phyloP scores from a whole-genome alignment of 2,888 invertebrate species.

The Ptycholaimellus sp. region DNA sequence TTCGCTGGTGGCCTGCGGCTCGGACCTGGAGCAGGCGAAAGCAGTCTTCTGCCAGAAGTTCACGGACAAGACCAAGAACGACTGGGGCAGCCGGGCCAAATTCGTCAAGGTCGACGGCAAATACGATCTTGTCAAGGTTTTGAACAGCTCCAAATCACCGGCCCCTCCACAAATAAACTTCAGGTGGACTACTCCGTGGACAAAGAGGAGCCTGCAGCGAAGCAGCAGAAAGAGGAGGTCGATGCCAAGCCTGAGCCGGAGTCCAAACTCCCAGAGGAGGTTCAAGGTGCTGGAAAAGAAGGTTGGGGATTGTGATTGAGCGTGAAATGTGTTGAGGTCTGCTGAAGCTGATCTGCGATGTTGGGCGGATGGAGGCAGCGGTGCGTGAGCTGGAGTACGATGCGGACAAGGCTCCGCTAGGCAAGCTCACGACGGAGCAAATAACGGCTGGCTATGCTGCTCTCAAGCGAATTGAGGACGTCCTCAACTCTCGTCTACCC shows the following conservation, averaged over 20 bases:
- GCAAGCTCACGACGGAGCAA: conserved; percentile 33
- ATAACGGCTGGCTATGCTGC: conserved; percentile 32
- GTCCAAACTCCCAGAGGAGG: background rate
- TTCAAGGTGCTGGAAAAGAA: too few species aligned
- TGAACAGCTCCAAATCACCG: conserved; percentile 3
- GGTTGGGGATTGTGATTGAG: too few species aligned
- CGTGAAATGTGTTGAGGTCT: too few species aligned
- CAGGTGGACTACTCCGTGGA: conserved; percentile 28
- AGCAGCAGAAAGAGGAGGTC: background rate
- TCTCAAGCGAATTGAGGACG: conserved; percentile 29
- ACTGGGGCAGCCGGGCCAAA: conserved; percentile 25
- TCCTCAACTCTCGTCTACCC: too few species aligned
- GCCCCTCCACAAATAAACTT: conserved; percentile 9
- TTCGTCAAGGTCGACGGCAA: conserved; percentile 31
- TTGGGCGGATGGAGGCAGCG: conserved; percentile 31
- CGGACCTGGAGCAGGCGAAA: conserved; percentile 29
- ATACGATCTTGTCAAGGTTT: conserved; percentile 27
- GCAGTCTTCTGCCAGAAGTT: conserved; percentile 32
- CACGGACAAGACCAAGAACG: conserved; percentile 31
- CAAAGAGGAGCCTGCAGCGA: background rate
- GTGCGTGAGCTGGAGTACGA: conserved; percentile 34
- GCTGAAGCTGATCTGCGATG: conserved; percentile 31
- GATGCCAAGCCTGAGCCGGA: background rate
- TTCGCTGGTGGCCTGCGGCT: conserved; percentile 26
- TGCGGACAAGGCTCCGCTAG: conserved; percentile 31